phyloP scores from a whole-genome alignment of 2,888 invertebrate species.

The Pachycephus smyrnensis region DNA sequence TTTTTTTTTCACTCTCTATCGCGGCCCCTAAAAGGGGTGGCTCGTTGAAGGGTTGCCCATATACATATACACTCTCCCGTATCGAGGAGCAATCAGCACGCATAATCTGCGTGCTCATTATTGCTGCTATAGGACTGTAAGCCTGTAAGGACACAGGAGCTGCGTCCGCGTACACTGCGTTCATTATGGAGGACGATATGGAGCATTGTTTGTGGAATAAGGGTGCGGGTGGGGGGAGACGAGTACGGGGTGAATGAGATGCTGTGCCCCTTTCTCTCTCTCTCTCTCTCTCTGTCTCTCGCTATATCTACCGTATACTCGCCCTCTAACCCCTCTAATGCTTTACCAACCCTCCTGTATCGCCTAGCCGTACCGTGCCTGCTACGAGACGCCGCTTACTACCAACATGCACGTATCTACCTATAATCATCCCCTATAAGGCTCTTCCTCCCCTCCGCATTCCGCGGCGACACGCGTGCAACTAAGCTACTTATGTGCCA shows the following conservation, averaged over 20 bases:
- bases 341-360: not conserved
- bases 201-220: constrained; percentile 66
- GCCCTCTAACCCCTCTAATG: constrained; percentile 11
- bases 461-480: constrained; percentile 47
- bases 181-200: constrained; percentile 65
- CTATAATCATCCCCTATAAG: constrained; percentile 6
- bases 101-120: constrained; percentile 67
- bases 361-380: not conserved
- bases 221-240: constrained; percentile 48
- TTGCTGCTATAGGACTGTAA: constrained; percentile 54
- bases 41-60: not conserved
- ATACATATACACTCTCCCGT: constrained; percentile 1
- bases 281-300: constrained; percentile 13
- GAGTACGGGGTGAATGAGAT: constrained; percentile 4
- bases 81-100: constrained; percentile 64
- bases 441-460: constrained; percentile 15
- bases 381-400: not conserved
- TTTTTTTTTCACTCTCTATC: not conserved
- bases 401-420: not conserved
- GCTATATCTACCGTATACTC: constrained; percentile 12
- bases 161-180: constrained; percentile 46
- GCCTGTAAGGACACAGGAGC: constrained; percentile 43
- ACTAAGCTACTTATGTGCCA: constrained; percentile 54
- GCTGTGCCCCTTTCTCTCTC: constrained; percentile 19
- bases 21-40: not conserved